Percentiles rank a stretch among this genome's conserved stretches.
phyloP scores from a whole-genome alignment of 2,797 vertebrate species.

The Karalla daura region DNA sequence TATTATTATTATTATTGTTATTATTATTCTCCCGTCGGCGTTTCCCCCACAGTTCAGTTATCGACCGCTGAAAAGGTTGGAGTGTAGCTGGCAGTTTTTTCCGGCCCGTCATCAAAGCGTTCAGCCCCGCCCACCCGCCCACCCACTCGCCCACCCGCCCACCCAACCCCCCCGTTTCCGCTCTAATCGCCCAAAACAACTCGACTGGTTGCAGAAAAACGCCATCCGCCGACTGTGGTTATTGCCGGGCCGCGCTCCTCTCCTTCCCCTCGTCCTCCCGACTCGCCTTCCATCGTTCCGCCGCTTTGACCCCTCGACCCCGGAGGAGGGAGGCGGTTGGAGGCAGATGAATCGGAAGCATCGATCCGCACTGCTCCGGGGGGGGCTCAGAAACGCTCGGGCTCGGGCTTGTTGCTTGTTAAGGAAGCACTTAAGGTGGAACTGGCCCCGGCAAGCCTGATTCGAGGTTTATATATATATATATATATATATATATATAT shows the following conservation, averaged over 20 bases:
- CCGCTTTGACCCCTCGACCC: constrained; percentile 16
- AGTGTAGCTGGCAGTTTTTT: constrained; percentile 11
- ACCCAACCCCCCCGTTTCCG: background rate
- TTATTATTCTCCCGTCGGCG: background rate
- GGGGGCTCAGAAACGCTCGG: background rate
- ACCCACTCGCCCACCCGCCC: too few relatives aligned
- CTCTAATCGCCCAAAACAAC: constrained; percentile 19
- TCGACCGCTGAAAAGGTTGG: background rate
- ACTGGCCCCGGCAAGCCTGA: background rate
- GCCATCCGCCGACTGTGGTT: background rate
- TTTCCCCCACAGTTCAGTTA: background rate
- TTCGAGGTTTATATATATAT: too few relatives aligned
- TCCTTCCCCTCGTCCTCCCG: too few relatives aligned
- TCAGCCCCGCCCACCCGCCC: background rate
- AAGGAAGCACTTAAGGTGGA: background rate
- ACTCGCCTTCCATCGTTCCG: constrained; percentile 11
- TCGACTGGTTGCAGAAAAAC: constrained; percentile 1
- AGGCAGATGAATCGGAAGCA: constrained; percentile 24
- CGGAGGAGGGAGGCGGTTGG: constrained; percentile 5
- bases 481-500: too few relatives aligned
- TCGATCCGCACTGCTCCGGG: constrained; percentile 18
- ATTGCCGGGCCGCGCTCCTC: background rate
- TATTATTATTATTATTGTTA: constrained; percentile 1
- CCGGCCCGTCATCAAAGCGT: constrained; percentile 24
- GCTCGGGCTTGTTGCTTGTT: background rate